A percentile compares a stretch with the other conserved stretches of the same genome.
These are phyloP conservation scores for Geopemphigus sp. DNA, from an alignment of 1,140 invertebrate species.

Conservation along the genomic window DNA sequence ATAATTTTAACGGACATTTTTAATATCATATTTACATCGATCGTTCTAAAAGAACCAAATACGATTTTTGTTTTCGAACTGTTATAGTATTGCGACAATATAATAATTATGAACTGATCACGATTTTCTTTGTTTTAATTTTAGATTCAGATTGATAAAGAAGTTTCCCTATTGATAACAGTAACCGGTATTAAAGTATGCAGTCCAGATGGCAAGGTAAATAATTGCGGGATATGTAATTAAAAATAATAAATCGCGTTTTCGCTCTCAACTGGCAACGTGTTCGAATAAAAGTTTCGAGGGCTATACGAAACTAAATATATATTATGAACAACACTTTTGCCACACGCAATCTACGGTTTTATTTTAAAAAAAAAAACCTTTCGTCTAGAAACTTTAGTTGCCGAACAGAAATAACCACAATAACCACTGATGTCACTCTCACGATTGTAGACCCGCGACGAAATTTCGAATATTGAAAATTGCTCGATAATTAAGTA, in stretches of 20 bases:
- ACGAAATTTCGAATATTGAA: no score
- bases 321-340: not conserved
- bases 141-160: slow-evolving; percentile 57
- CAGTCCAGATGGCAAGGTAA: slow-evolving; percentile 77
- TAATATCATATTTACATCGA: no score
- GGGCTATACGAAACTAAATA: not conserved
- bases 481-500: no score
- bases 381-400: not conserved
- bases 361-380: not conserved
- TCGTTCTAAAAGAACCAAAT: no score
- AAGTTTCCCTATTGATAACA: slow-evolving; percentile 72
- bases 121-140: not conserved
- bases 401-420: not conserved
- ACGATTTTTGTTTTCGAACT: no score
- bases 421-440: not conserved
- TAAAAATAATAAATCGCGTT: not conserved
- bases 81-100: no score
- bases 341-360: not conserved
- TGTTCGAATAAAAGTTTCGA: not conserved
- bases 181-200: slow-evolving; percentile 77
- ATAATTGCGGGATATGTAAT: slow-evolving; percentile 27
- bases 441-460: no score
- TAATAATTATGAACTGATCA: no score
- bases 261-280: not conserved
- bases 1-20: no score